phyloP scores from a whole-genome alignment of 2,113 vertebrate genomes.

The Carassius auratus region DNA sequence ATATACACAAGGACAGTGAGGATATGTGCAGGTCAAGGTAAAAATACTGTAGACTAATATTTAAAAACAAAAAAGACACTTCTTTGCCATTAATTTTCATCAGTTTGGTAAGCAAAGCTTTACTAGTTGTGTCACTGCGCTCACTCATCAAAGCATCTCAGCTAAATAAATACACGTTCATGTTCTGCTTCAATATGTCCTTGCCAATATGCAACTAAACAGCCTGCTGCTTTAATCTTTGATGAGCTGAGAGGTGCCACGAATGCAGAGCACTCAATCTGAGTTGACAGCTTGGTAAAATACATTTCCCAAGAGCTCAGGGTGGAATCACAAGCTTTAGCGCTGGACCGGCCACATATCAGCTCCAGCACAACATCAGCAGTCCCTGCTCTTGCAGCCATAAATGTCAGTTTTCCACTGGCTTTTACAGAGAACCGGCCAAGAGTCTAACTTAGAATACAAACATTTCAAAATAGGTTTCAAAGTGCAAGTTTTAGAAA shows the following conservation, averaged over 20 bases:
- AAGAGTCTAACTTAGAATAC: not conserved
- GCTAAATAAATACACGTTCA: not conserved
- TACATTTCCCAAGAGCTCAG: constrained; percentile 29
- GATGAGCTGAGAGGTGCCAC: constrained; percentile 37
- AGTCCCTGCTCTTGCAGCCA: not conserved
- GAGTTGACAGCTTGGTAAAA: constrained; percentile 52
- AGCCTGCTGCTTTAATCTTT: constrained; percentile 52
- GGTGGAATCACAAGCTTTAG: constrained; percentile 37
- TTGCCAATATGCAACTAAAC: constrained; percentile 14
- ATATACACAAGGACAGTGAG: not conserved
- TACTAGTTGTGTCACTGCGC: not conserved
- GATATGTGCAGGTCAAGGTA: not conserved
- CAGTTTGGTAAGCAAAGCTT: not conserved
- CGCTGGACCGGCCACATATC: constrained; percentile 28
- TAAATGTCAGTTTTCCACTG: constrained; percentile 26
- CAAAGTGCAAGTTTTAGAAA: no score
- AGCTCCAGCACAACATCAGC: constrained; percentile 16
- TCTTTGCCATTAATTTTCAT: not conserved
- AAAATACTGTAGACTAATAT: not conserved
- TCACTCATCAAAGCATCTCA: not conserved
- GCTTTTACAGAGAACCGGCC: not conserved
- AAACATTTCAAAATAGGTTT: no score
- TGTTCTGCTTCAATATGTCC: constrained; percentile 8
- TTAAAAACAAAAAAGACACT: not conserved
- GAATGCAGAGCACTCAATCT: constrained; percentile 53